Base-by-base conservation (phyloP, 2,113 vertebrate genomes). In the Oceanodroma tethys region DNA sequence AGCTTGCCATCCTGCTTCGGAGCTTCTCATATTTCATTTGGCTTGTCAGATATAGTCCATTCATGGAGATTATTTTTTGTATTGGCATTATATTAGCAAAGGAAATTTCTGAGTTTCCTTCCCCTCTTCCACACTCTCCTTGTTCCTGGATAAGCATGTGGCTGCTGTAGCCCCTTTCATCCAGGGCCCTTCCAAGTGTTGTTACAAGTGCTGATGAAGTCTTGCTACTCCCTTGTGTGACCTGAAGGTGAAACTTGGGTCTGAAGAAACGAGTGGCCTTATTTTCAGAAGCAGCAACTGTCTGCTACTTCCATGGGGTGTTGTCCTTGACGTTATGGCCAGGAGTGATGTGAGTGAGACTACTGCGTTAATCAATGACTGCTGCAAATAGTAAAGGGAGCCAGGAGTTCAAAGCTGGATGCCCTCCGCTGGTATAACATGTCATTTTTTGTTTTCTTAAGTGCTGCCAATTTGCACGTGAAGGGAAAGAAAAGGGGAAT, bases 11-110 rank as follows among this genome's bases (percentile, higher is more conserved):
- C 65, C 48, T 55, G 53, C 74, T 93, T 89, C 11, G 13, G 67
- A 89, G 78, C 74, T 86, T 93, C 88, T 93, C 71, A 60, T 94
- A 89, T 93, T 94, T 95, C 85, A 85, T 93, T 90, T 91, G 72
- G 25, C 60, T 89, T 96, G 91, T 92, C 91, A 82, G 76, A 93
- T 52, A 79, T 58, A 81, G 86, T 58, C 30, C 2, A 0, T 81
- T 88, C 63, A 75, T 0, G 0, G 32, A 81, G 34, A 88, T 84
- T 74, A 40, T 56, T 72, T 91, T 93, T 95, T 81, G 86, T 86
- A 93, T 92, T 55, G 56, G 10, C 4, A 29, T 81, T 56, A 43
- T 38, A 81, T 56, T 88, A 94, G 36, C 38, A 87, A 88, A 65
- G 20, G 48, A 47, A 87, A 92, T 72, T 78, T 86, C 59, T 88